A percentile compares a stretch with the other conserved stretches of the same genome.
phyloP scores from a whole-genome alignment of 2,888 invertebrate genomes.

The Eumerus sabulonum region DNA sequence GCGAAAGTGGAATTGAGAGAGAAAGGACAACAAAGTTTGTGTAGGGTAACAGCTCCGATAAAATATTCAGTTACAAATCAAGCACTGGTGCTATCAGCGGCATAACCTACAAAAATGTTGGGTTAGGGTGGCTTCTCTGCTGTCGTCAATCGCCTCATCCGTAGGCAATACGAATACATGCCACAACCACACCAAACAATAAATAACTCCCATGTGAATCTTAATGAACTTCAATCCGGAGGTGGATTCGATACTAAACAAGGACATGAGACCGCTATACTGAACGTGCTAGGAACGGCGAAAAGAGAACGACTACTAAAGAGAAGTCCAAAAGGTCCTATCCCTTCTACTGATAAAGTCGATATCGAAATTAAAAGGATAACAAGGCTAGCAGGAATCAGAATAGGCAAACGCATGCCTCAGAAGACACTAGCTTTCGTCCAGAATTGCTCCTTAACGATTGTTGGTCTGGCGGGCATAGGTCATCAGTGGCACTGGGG shows the following conservation, averaged over 20 bases:
- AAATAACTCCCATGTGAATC: constrained; percentile 38
- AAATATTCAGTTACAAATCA: constrained; percentile 49
- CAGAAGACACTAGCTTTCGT: neutral
- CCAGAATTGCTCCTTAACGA: neutral
- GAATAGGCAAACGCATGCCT: constrained; percentile 24
- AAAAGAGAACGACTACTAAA: constrained; percentile 17
- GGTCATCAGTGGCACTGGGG: neutral
- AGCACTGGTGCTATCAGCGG: no score
- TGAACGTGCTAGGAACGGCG: neutral
- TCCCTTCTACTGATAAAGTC: constrained; percentile 50
- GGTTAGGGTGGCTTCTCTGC: constrained; percentile 55
- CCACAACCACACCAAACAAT: neutral
- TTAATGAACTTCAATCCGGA: constrained; percentile 56
- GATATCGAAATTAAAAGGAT: constrained; percentile 51
- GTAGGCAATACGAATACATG: neutral
- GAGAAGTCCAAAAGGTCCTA: neutral
- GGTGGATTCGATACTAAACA: neutral
- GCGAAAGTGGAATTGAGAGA: constrained; percentile 1
- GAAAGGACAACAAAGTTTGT: constrained; percentile 43
- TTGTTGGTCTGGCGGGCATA: neutral
- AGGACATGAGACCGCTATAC: neutral
- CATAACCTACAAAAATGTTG: constrained; percentile 38
- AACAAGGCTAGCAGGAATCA: constrained; percentile 39
- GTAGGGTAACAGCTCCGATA: constrained; percentile 41
- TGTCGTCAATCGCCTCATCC: constrained; percentile 53